A percentile compares a stretch with the other conserved stretches of the same genome.
Evolutionary conservation across 1,140 invertebrate species (phyloP).

Genomic region (Phymastichus coffea): DNA sequence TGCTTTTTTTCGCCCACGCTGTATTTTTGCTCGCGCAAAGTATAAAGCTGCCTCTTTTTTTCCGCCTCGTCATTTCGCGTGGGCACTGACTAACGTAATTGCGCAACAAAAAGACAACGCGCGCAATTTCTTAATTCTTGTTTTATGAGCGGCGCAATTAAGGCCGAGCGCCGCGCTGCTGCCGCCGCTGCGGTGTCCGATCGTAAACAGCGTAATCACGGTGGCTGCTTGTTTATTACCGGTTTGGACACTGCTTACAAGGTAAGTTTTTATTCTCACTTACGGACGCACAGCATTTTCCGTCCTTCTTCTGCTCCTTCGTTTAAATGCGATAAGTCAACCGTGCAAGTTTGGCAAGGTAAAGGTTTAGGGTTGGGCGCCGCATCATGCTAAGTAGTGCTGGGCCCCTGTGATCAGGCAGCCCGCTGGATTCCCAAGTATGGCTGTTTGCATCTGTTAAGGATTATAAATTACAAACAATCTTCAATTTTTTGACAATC

Average conservation of each 20-base stretch:
- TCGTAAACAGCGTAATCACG: slow-evolving; percentile 18
- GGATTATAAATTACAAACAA: no score
- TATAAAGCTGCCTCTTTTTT: background rate
- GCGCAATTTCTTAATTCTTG: slow-evolving; percentile 13
- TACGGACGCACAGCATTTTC: no score
- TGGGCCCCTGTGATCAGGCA: background rate
- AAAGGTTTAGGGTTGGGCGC: no score
- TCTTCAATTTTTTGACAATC: no score
- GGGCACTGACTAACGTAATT: background rate
- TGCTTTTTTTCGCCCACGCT: background rate
- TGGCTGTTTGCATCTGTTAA: background rate
- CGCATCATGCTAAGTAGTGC: background rate
- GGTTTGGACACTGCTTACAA: no score
- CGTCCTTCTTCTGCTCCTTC: no score
- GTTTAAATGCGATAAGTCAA: no score
- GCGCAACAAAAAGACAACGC: background rate
- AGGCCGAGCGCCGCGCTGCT: no score
- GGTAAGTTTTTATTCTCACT: no score
- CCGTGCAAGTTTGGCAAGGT: no score
- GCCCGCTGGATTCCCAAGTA: background rate
- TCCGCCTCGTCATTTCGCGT: background rate
- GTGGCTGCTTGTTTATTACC: slow-evolving; percentile 10
- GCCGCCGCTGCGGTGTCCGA: no score
- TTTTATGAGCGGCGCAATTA: no score
- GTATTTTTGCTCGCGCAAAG: background rate